Evolutionary conservation across 2,797 vertebrate genomes (phyloP).

Genomic region (Pseudochromis fuscus): DNA sequence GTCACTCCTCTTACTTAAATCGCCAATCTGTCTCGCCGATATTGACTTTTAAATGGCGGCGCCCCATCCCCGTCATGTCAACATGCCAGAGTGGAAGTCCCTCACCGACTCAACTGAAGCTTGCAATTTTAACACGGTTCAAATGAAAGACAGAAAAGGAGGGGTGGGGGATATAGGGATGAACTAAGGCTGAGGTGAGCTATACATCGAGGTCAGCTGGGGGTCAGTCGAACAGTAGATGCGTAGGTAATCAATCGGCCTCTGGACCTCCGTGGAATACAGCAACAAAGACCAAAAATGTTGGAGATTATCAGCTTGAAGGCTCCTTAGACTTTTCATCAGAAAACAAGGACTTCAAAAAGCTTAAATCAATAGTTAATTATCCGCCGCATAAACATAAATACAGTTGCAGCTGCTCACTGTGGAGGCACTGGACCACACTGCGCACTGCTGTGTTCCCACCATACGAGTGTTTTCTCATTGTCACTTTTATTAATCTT

Average conservation of each 20-base stretch:
- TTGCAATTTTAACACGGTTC: no score
- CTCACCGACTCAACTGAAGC: constrained; percentile 39
- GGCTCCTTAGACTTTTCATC: constrained; percentile 58
- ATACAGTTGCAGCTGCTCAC: constrained; percentile 57
- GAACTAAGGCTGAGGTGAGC: constrained; percentile 40
- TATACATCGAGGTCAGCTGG: constrained; percentile 58
- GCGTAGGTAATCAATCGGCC: constrained; percentile 77
- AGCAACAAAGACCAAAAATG: constrained; percentile 50
- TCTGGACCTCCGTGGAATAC: constrained; percentile 65
- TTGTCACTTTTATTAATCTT: constrained; percentile 32
- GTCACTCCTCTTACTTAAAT: constrained; percentile 50
- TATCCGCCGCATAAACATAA: constrained; percentile 78
- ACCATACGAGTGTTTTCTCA: constrained; percentile 1
- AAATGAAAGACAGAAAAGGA: no score
- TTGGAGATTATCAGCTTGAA: constrained; percentile 46
- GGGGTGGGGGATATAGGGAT: not conserved
- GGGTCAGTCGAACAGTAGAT: constrained; percentile 66
- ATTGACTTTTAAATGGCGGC: constrained; percentile 68
- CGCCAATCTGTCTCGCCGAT: constrained; percentile 61
- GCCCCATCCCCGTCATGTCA: constrained; percentile 52
- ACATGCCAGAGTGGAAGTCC: constrained; percentile 48
- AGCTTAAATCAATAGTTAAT: constrained; percentile 80
- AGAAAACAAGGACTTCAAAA: constrained; percentile 66
- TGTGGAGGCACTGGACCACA: constrained; percentile 26
- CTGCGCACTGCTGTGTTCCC: not conserved